Percentiles rank a stretch among this genome's conserved stretches.
Conservation (phyloP, 2,113 vertebrate genomes). For the Odontophorus gujanensis region DNA sequence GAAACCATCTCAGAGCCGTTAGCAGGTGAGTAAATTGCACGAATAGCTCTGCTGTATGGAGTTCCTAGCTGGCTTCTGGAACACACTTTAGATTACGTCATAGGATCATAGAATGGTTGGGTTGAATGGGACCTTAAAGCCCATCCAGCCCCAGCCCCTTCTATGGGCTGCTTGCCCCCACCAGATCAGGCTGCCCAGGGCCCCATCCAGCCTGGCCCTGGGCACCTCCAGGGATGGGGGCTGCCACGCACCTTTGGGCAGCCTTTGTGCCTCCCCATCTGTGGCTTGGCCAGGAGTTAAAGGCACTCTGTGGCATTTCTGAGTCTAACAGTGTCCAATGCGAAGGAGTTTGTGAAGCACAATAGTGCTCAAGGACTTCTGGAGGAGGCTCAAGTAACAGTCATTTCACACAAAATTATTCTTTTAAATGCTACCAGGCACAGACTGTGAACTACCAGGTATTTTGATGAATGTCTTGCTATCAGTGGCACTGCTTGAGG, state of each 20-base stretch:
- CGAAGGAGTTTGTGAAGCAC: not conserved
- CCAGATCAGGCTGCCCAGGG: too few relatives aligned
- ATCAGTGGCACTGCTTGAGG: not conserved
- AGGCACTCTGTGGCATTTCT: not conserved
- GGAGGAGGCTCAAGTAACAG: not conserved
- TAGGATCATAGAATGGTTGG: too few relatives aligned
- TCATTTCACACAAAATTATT: not conserved
- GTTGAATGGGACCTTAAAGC: too few relatives aligned
- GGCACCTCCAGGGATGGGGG: too few relatives aligned
- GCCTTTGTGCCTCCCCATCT: not conserved
- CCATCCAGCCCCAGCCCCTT: too few relatives aligned
- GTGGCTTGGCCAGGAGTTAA: accelerated
- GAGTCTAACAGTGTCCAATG: not conserved
- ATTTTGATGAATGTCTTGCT: not conserved
- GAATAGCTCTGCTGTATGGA: accelerated
- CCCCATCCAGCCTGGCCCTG: too few relatives aligned
- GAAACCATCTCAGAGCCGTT: accelerated
- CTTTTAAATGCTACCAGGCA: not conserved
- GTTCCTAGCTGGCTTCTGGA: not conserved
- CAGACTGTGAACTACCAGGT: not conserved
- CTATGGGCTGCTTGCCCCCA: too few relatives aligned
- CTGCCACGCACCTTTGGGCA: too few relatives aligned
- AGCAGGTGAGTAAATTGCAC: accelerated
- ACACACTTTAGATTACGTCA: too few relatives aligned
- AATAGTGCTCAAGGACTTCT: not conserved